Evolutionary conservation across 2,113 vertebrate species (phyloP), one percentile per base, ranked within the genome.

Genomic region (Bubo scandiacus): DNA sequence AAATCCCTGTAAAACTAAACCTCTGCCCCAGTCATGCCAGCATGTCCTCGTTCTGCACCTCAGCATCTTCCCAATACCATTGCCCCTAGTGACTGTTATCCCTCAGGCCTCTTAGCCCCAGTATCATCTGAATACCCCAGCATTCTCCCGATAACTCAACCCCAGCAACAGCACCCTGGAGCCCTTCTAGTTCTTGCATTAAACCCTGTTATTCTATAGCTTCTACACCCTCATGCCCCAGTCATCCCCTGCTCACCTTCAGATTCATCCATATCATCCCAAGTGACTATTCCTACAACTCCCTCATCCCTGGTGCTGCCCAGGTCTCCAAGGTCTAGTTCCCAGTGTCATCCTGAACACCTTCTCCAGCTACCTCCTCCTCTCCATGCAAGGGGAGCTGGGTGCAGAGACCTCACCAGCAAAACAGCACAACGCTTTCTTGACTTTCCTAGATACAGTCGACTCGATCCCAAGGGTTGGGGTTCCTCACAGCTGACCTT

Each of bases 391-490:
- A n/a, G 49, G 25, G 11, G 3, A 77, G 14, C 29, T 55, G 67
- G 47, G 25, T 3, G 0, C 34, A 43, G 36, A 88, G 32, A 68
- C 40, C 27, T 52, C 58, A 47, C 7, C 49, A 73, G 58, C 18
- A 68, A 68, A 93, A 30, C n/a, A 83, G 29, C 54, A 68, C 58
- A 65, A 15, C 1, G 0, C 32, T 63, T 43, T 12, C 55, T 59
- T 75, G 38, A 42, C 47, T 86, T 75, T 51, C 43, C 67, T 51
- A 72, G 52, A 12, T 5, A 21, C 9, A 52, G 40, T 26, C 2
- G 2, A 29, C 22, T 47, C 3, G 0, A 26, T 40, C 49, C 47
- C 4, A 0, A 86, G 38, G 12, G 9, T 1, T 83, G 47, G 5
- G 16, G 6, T 3, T 91, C 62, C 45, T 78, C 13, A 43, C 71